These are phyloP conservation scores for Phyto melanocephala DNA, from an alignment of 2,888 invertebrate species.

Conservation along the genomic window DNA sequence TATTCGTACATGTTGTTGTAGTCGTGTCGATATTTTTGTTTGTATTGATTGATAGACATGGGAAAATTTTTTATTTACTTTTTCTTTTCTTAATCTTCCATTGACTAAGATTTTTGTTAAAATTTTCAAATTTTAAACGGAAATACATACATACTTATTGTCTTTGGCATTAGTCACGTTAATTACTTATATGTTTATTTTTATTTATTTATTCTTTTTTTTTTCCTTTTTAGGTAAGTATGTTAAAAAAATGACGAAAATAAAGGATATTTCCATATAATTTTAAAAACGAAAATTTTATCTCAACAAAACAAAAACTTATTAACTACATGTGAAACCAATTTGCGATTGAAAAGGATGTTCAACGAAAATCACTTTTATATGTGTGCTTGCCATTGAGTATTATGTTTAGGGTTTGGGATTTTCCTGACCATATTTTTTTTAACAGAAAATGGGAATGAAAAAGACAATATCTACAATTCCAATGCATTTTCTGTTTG, in stretches of 20 bases:
- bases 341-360: no score
- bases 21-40: background rate
- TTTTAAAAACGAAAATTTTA: background rate
- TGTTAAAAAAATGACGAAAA: background rate
- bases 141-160: background rate
- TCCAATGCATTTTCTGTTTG: no score
- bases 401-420: no score
- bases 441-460: no score
- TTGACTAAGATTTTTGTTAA: background rate
- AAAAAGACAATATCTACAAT: no score
- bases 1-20: background rate
- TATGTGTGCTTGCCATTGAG: no score
- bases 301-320: no score
- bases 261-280: background rate
- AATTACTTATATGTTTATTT: background rate
- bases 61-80: background rate
- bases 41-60: background rate
- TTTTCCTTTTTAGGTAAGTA: background rate
- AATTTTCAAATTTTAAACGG: background rate
- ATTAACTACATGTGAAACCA: no score
- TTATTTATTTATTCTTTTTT: no score
- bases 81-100: background rate
- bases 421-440: no score
- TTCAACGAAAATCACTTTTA: background rate
- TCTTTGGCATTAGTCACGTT: constrained; percentile 10